Evolutionary conservation across 2,797 vertebrate genomes (phyloP), one percentile per base, ranked within the genome.

Genomic region (Etheostoma perlongum): DNA sequence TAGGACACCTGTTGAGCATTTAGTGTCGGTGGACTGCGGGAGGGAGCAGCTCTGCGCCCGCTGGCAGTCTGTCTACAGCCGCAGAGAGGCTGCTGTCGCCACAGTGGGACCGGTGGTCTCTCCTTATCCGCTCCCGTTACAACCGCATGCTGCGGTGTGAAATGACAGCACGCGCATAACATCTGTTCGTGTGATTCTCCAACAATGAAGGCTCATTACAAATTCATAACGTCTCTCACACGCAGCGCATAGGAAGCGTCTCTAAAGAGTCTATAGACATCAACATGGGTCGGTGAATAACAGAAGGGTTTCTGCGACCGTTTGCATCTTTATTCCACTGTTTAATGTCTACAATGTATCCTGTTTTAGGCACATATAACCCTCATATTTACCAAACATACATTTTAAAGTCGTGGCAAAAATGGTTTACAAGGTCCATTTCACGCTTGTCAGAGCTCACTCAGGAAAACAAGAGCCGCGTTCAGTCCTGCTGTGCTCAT

Each of bases 201-300:
- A 91, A 96, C 95, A 96, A 96, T 94, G 88, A 92, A 48, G 58
- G 59, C 94, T 94, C 93, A 95, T 96, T 96, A 96, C 93, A 59
- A 78, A 95, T 94, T 94, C 94, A 95, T 93, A 95, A 90, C 91
- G 94, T 94, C 91, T 82, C 79, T 67, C 60, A 49, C 88, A 78
- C 77, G 74, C 84, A 68, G 74, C 27, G 78, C 47, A 76, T 42
- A 66, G 76, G 58, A 76, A 64, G 74, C 79, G 75, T 66, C 62
- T 61, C 51, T 7, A 52, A 79, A 75, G 66, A 54, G 78, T 16
- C 81, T 21, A 27, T 8, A 7, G 1, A 25, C 44, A 55, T 8
- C 57, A 40, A 16, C 42, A 18, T 0, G 57, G 16, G 9, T 5
- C 12, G 46, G 12, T 60, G 51, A 18, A 40, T 57, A 47, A 72